Evolutionary conservation across 92 coral and sea anemone genomes (phyloP), one percentile per base, ranked within the genome.

Genomic region (Virgularia gustaviana): DNA sequence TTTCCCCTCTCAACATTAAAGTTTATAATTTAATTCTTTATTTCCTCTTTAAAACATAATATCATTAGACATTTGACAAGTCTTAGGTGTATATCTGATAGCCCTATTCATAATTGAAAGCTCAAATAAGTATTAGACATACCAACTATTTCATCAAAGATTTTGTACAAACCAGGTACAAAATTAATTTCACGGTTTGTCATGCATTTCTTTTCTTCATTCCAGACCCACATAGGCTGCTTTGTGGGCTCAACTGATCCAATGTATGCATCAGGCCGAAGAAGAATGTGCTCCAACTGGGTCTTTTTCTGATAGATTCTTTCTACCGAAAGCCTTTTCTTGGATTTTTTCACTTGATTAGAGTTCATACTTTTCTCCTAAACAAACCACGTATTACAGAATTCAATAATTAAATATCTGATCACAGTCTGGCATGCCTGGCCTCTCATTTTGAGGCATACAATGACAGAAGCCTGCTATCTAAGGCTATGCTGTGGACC

Each of bases 61-160:
- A n/a, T n/a, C n/a, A n/a, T n/a, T n/a, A n/a, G n/a, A n/a, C n/a
- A n/a, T n/a, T n/a, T n/a, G n/a, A n/a, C n/a, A n/a, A n/a, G n/a
- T n/a, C n/a, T n/a, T n/a, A n/a, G n/a, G n/a, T n/a, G n/a, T n/a
- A n/a, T n/a, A n/a, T n/a, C n/a, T n/a, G n/a, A 59, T 6, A 27
- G 36, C 45, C 25, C 41, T 35, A 29, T 51, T 4, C 41, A 9
- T 1, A 63, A 63, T 6, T 18, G 23, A 2, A 13, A 58, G 49
- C 35, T 7, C 35, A 6, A 20, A 27, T 15, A n/a, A 9, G 11
- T 9, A n/a, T n/a, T n/a, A n/a, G n/a, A 57, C 88, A 71, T 72
- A 92, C 98, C 98, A 62, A 92, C 79, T 23, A 92, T 85, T 78
- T 92, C 98, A 87, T 92, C 98, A 84, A 92, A 92, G 63, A 92